These are phyloP conservation scores for Eurytoma californica DNA, from an alignment of 2,888 invertebrate genomes.

Conservation along the genomic window DNA sequence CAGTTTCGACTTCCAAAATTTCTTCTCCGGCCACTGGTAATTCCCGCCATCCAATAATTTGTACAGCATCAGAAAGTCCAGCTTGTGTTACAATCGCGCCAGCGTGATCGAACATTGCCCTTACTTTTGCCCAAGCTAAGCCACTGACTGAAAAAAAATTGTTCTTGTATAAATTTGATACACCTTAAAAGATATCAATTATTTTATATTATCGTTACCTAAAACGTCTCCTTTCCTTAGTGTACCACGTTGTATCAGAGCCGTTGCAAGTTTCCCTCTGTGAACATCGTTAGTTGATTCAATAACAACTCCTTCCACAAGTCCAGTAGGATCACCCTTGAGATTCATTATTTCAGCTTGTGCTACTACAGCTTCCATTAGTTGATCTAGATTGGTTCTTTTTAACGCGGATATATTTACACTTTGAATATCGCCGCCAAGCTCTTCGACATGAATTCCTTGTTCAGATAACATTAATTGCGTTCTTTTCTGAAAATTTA, in stretches of 20 bases:
- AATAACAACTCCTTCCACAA: slow-evolving; percentile 92
- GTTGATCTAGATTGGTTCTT: slow-evolving; percentile 83
- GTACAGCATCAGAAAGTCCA: slow-evolving; percentile 87
- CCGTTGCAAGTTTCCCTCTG: slow-evolving; percentile 80
- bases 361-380: slow-evolving; percentile 89
- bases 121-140: slow-evolving; percentile 87
- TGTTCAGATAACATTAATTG: slow-evolving; percentile 85
- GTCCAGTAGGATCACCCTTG: slow-evolving; percentile 87
- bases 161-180: neutral
- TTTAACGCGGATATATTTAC: slow-evolving; percentile 94
- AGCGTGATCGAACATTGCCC: slow-evolving; percentile 87
- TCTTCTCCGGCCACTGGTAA: slow-evolving; percentile 92
- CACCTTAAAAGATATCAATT: neutral
- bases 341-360: slow-evolving; percentile 93
- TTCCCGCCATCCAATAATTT: slow-evolving; percentile 93
- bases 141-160: slow-evolving; percentile 83
- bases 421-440: slow-evolving; percentile 94
- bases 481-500: slow-evolving; percentile 80
- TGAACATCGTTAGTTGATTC: slow-evolving; percentile 86
- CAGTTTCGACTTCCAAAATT: slow-evolving; percentile 88
- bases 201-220: slow-evolving; percentile 63
- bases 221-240: slow-evolving; percentile 77
- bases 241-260: slow-evolving; percentile 80
- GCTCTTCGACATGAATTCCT: slow-evolving; percentile 89
- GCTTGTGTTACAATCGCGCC: slow-evolving; percentile 82